These are phyloP conservation scores for Hanleya hanleyi DNA, from an alignment of 2,888 invertebrate species.

Conservation along the genomic window DNA sequence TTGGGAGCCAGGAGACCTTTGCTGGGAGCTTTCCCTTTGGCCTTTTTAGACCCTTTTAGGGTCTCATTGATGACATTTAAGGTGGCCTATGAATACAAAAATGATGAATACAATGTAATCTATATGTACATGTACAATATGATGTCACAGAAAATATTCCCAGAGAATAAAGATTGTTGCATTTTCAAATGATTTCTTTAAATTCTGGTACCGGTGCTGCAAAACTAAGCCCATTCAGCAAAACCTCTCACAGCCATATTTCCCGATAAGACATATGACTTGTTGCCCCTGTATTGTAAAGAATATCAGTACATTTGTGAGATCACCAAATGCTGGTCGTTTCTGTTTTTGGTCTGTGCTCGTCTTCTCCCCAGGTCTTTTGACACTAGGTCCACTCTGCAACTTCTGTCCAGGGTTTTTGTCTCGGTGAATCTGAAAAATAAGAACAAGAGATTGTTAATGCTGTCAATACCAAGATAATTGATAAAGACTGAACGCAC, in stretches of 20 bases:
- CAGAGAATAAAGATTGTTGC: too few relatives aligned
- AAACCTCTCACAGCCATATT: too few relatives aligned
- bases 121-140: too few relatives aligned
- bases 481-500: too few relatives aligned
- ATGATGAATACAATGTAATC: not conserved
- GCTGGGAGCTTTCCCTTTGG: not conserved
- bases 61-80: conserved; percentile 1
- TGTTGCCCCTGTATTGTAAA: too few relatives aligned
- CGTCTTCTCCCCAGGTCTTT: conserved; percentile 19
- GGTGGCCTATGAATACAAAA: not conserved
- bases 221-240: too few relatives aligned
- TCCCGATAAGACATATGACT: too few relatives aligned
- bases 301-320: conserved; percentile 80
- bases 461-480: too few relatives aligned
- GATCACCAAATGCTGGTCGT: conserved; percentile 89
- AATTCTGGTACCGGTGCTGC: too few relatives aligned
- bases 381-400: not conserved
- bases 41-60: not conserved
- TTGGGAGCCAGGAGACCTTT: not conserved
- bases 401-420: not conserved
- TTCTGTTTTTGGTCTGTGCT: conserved; percentile 77
- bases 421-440: conserved; percentile 3
- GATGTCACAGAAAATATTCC: too few relatives aligned
- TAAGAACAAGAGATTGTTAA: not conserved
- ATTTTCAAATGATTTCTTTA: too few relatives aligned